Evolutionary conservation across 2,888 invertebrate species (phyloP).

Genomic region (Dysmachus trigonus): DNA sequence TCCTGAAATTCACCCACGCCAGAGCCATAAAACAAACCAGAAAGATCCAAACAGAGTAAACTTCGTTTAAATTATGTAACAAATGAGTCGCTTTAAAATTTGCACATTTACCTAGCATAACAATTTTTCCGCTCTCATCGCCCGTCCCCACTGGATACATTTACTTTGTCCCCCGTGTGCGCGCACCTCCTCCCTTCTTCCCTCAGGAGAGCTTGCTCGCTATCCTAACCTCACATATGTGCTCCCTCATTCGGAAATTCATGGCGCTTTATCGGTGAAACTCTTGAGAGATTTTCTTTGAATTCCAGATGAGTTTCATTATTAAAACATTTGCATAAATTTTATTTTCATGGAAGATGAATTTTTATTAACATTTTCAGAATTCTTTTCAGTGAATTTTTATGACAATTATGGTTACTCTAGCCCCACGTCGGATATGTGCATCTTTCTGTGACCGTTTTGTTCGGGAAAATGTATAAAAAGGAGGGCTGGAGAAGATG

Average conservation of each 20-base stretch:
- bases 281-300: slow-evolving; percentile 15
- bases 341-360: slow-evolving; percentile 5
- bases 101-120: slow-evolving; percentile 4
- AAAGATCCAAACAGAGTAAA: slow-evolving; percentile 12
- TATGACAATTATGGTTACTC: not conserved
- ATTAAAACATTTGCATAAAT: slow-evolving; percentile 25
- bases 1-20: not conserved
- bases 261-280: slow-evolving; percentile 12
- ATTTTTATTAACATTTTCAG: not conserved
- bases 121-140: not conserved
- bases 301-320: slow-evolving; percentile 20
- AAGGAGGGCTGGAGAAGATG: not conserved
- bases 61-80: slow-evolving; percentile 12
- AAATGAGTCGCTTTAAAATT: slow-evolving; percentile 16
- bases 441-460: not conserved
- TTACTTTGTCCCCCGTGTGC: not conserved
- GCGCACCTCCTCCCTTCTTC: not conserved
- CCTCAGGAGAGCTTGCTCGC: not conserved
- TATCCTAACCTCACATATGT: not conserved
- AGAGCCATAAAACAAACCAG: not conserved
- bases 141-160: not conserved
- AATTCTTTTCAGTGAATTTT: slow-evolving; percentile 9
- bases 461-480: not conserved
- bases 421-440: not conserved
- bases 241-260: slow-evolving; percentile 10